These are phyloP conservation scores for Podarcis siculus DNA, from an alignment of 2,797 vertebrate genomes.

Conservation along the genomic window DNA sequence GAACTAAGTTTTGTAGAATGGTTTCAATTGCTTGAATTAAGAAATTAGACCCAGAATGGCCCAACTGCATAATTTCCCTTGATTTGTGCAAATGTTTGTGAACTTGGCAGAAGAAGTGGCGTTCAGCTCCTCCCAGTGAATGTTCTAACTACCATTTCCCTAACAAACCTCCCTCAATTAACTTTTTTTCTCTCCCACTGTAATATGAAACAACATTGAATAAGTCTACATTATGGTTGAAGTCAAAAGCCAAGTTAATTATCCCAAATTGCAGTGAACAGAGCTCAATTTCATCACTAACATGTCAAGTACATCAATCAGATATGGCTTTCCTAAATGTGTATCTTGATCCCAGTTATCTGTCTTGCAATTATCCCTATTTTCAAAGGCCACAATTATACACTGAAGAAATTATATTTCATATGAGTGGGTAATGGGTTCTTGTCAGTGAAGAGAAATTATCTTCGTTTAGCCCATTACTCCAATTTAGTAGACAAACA, in stretches of 20 bases:
- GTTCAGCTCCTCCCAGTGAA: conserved; percentile 18
- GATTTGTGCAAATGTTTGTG: conserved; percentile 20
- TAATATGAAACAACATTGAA: conserved; percentile 28
- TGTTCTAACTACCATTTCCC: conserved; percentile 42
- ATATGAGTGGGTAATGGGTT: conserved; percentile 44
- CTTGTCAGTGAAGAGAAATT: conserved; percentile 56
- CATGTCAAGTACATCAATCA: conserved; percentile 62
- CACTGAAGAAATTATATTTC: conserved; percentile 44
- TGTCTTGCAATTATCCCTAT: conserved; percentile 51
- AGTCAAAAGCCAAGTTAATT: conserved; percentile 59
- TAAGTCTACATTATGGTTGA: conserved; percentile 36
- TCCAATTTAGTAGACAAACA: conserved; percentile 48
- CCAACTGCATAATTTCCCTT: background rate
- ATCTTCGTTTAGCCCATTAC: conserved; percentile 56
- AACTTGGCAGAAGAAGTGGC: conserved; percentile 8
- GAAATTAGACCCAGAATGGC: background rate
- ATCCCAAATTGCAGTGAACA: conserved; percentile 50
- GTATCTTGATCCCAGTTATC: conserved; percentile 52
- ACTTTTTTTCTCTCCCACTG: rapidly evolving
- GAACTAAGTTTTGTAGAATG: background rate
- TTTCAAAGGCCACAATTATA: conserved; percentile 43
- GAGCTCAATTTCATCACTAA: conserved; percentile 61
- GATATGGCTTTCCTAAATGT: conserved; percentile 32
- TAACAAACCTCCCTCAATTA: background rate
- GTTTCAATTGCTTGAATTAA: background rate